Conservation (phyloP, 2,888 invertebrate species). For the Himalopsyche anomala region DNA sequence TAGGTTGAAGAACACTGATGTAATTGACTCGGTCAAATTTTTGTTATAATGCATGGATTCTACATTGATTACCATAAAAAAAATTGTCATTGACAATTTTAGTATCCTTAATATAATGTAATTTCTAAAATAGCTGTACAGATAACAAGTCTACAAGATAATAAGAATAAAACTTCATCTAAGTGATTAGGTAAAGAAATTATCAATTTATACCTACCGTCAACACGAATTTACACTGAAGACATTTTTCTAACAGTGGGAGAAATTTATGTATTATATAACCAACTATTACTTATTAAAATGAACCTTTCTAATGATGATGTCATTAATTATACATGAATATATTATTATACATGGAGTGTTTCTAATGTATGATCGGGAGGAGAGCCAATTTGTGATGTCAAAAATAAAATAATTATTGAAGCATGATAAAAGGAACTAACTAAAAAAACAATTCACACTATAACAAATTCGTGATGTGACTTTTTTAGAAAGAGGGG, state of each 20-base stretch:
- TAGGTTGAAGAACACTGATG: no score
- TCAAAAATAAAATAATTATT: slow-evolving; percentile 38
- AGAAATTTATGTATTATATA: background rate
- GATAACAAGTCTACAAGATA: background rate
- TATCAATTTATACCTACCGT: slow-evolving; percentile 22
- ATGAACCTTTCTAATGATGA: slow-evolving; percentile 37
- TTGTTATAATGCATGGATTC: no score
- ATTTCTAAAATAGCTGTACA: slow-evolving; percentile 3
- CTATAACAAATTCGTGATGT: background rate
- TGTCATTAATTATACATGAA: slow-evolving; percentile 2
- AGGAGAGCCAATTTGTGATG: slow-evolving; percentile 41
- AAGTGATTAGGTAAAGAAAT: background rate
- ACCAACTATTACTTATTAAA: background rate
- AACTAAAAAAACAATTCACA: slow-evolving; percentile 38
- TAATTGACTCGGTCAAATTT: no score
- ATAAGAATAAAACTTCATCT: background rate
- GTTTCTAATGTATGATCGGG: background rate
- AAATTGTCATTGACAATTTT: no score
- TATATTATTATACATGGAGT: no score
- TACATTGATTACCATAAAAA: no score
- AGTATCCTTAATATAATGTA: no score
- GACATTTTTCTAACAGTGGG: slow-evolving; percentile 37
- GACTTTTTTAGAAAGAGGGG: slow-evolving; percentile 11
- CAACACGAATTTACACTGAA: slow-evolving; percentile 4
- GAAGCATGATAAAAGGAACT: slow-evolving; percentile 40